Evolutionary conservation across 2,797 vertebrate species (phyloP), one percentile per base, ranked within the genome.

Genomic region (Cyclura pinguis): DNA sequence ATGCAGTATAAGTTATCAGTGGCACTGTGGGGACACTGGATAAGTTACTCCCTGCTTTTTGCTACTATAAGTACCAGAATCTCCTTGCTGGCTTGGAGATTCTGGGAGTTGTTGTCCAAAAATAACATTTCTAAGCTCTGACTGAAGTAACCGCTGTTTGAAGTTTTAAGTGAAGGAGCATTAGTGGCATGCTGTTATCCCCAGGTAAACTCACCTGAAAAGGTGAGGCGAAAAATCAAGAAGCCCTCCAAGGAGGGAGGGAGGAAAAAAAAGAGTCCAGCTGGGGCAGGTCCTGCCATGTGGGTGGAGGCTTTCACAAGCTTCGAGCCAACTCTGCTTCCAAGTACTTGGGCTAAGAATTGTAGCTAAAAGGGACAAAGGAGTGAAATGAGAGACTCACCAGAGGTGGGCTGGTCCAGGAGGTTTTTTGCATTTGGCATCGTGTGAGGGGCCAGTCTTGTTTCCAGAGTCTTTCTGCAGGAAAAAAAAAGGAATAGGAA

Each of bases 331-430:
- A 6, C 57, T 59, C 47, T 81, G 59, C n/a, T 64, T 35, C 38
- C 42, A 64, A n/a, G 55, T 16, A 38, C 1, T 52, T 50, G 16
- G 83, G 24, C n/a, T 77, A 22, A 57, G 8, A 29, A 80, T 22
- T 80, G 38, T 5, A 29, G 47, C 8, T 67, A 59, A 73, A 67
- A 57, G 64, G 24, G 52, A 32, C 38, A 32, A 78, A 55, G 20
- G 72, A 86, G 55, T 2, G 20, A 35, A 86, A 81, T 3, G 20
- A 52, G 69, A 88, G 50, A 91, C 90, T 91, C 80, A 88, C 90
- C 80, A 6, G 7, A 78, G 2, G 50, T 27, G 73, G 59, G 32
- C 57, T 8, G 57, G 80, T n/a, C 73, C 27, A 29, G 85, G 73
- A 35, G 72, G 5, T 2, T 52, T n/a, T 35, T 27, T 50, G n/a